Conservation (phyloP, 2,797 vertebrate genomes). For the Loriculus beryllinus region DNA sequence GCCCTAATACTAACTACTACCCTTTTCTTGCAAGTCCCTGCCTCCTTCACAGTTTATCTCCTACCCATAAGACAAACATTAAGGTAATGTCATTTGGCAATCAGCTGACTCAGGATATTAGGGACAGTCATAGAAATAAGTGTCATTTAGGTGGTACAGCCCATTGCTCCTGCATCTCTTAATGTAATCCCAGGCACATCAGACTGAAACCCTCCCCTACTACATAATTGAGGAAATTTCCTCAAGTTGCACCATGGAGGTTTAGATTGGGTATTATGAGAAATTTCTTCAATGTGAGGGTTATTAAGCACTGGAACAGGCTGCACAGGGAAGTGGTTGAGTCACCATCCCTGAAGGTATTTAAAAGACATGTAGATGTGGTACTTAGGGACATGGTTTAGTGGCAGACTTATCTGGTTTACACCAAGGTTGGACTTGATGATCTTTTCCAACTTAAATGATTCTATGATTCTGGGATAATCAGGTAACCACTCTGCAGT, state of each 20-base stretch:
- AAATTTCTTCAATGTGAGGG: not conserved
- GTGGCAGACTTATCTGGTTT: not conserved
- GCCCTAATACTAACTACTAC: not conserved
- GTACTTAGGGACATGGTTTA: not conserved
- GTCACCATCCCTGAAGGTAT: not conserved
- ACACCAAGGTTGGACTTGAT: rapidly evolving
- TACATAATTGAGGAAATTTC: not conserved
- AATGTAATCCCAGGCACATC: not conserved
- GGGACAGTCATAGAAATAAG: not conserved
- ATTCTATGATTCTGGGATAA: not conserved
- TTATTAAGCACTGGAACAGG: not conserved
- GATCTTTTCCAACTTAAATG: not conserved
- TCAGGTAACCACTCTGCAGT: not conserved
- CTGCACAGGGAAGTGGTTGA: not conserved
- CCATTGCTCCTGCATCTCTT: not conserved
- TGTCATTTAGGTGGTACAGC: not conserved
- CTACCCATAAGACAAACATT: not conserved
- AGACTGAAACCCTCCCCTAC: not conserved
- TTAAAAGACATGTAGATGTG: not conserved
- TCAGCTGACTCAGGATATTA: not conserved
- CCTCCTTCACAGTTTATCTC: not conserved
- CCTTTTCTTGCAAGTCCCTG: not conserved
- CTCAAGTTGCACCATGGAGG: not conserved
- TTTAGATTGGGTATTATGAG: not conserved
- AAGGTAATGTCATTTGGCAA: not conserved